phyloP scores from a whole-genome alignment of 23 tunicate genomes.

The Styela clava region DNA sequence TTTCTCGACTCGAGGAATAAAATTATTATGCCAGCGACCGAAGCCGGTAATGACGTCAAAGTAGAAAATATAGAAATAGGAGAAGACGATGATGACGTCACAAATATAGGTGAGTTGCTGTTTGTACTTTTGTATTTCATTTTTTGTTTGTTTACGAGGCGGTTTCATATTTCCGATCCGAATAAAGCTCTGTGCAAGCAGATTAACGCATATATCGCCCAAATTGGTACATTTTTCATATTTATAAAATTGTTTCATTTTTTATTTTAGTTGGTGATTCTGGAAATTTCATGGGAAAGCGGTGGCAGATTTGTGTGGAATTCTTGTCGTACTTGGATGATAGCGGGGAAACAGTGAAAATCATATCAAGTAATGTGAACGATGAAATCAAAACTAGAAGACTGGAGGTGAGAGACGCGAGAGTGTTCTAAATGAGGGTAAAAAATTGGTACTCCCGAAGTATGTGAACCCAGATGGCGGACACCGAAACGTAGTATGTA shows the following conservation, averaged over 20 bases:
- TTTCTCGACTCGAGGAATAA: conserved; percentile 21
- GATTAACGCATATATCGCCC: too few species aligned
- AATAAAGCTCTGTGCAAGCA: too few species aligned
- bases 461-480: too few species aligned
- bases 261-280: not conserved
- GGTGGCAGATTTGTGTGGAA: not conserved
- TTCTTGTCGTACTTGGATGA: conserved; percentile 10
- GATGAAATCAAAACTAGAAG: conserved; percentile 22
- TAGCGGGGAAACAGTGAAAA: not conserved
- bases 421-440: too few species aligned
- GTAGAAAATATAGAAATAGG: not conserved
- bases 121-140: too few species aligned
- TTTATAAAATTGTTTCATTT: not conserved
- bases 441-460: too few species aligned
- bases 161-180: too few species aligned
- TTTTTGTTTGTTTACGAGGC: too few species aligned
- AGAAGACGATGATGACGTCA: not conserved
- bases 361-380: not conserved
- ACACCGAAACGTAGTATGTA: too few species aligned
- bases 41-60: not conserved
- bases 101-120: not conserved
- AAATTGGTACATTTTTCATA: too few species aligned
- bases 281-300: not conserved
- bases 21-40: conserved; percentile 6
- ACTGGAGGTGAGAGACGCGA: conserved; percentile 27